A percentile compares a stretch with the other conserved stretches of the same genome.
phyloP scores from a whole-genome alignment of 2,888 invertebrate species.

The Microplitis manilae region DNA sequence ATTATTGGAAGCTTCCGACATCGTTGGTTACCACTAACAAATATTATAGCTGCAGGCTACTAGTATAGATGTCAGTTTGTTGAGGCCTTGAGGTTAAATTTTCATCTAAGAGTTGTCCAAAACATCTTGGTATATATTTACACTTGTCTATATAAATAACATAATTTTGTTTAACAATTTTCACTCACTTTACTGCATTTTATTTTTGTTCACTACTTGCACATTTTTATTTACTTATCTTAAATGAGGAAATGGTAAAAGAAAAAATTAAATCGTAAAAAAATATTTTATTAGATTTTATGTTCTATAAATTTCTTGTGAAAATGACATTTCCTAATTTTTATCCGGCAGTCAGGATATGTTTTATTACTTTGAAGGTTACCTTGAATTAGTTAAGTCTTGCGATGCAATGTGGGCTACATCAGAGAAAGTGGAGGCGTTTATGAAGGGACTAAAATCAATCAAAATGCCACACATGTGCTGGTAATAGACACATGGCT shows the following conservation, averaged over 20 bases:
- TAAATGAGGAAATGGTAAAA: not conserved
- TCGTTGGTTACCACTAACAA: conserved; percentile 40
- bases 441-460: conserved; percentile 21
- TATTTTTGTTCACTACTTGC: not conserved
- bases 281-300: not conserved
- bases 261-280: not conserved
- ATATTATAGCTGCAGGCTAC: conserved; percentile 17
- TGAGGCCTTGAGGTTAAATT: conserved; percentile 46
- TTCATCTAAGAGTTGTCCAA: conserved; percentile 24
- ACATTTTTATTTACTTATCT: not conserved
- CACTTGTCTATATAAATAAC: not conserved
- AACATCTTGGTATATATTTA: not conserved
- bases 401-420: conserved; percentile 5
- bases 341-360: not conserved
- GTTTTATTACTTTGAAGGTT: not conserved
- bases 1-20: conserved; percentile 47
- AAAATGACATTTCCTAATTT: not conserved
- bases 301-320: not conserved
- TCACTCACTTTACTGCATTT: not conserved
- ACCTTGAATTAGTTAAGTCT: not conserved
- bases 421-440: conserved; percentile 15
- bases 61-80: conserved; percentile 43
- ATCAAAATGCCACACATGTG: not conserved
- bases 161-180: not conserved
- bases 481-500: not conserved